A percentile compares a stretch with the other conserved stretches of the same genome.
These are phyloP conservation scores for Drosophila longiperda DNA, from an alignment of 2,888 invertebrate genomes.

Conservation along the genomic window DNA sequence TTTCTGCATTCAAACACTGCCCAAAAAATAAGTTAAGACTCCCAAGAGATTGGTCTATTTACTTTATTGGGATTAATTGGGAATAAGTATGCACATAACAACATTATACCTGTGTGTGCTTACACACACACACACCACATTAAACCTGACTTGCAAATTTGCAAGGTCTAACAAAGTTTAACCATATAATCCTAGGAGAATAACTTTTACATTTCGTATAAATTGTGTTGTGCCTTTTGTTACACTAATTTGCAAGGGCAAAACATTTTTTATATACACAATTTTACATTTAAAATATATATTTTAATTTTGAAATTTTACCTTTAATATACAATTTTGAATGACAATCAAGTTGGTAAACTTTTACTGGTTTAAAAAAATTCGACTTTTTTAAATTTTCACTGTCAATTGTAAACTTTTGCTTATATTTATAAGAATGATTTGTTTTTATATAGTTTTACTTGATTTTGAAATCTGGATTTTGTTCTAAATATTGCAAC, in stretches of 20 bases:
- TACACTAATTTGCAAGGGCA: constrained; percentile 19
- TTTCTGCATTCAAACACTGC: constrained; percentile 6
- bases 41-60: constrained; percentile 28
- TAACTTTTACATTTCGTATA: constrained; percentile 24
- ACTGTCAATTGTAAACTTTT: background rate
- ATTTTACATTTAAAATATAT: background rate
- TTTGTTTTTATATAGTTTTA: no score
- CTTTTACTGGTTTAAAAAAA: background rate
- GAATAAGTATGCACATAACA: constrained; percentile 55
- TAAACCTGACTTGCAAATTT: constrained; percentile 12
- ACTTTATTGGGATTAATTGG: constrained; percentile 76
- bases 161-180: constrained; percentile 33
- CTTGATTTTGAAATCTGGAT: background rate
- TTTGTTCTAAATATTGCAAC: no score
- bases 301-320: background rate
- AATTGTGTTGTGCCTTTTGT: constrained; percentile 24
- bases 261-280: background rate
- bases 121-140: background rate
- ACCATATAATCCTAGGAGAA: constrained; percentile 18
- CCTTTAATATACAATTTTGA: background rate
- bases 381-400: no score
- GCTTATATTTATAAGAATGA: accelerated
- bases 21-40: constrained; percentile 33
- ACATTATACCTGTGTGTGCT: constrained; percentile 18
- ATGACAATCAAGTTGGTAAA: background rate